Evolutionary conservation across 2,113 vertebrate genomes (phyloP).

Genomic region (Poeciliopsis retropinna): DNA sequence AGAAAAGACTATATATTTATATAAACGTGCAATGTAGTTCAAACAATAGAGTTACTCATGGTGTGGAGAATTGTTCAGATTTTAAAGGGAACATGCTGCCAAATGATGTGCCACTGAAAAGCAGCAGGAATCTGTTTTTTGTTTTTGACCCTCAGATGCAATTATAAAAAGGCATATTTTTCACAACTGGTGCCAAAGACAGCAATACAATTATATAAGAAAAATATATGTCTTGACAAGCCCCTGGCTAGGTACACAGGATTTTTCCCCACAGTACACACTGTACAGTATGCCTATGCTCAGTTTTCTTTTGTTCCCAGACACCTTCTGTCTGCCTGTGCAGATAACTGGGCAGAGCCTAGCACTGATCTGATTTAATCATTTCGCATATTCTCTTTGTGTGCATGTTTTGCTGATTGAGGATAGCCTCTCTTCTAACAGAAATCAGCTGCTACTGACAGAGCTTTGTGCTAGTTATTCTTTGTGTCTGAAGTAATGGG

Average conservation of each 20-base stretch:
- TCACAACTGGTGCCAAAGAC: neutral
- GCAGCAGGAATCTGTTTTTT: neutral
- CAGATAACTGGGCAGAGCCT: constrained; percentile 38
- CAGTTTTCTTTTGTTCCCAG: constrained; percentile 69
- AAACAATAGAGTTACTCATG: constrained; percentile 60
- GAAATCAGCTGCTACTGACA: neutral
- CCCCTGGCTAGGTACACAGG: constrained; percentile 30
- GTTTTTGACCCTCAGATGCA: neutral
- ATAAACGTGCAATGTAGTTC: constrained; percentile 27
- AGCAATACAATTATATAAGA: constrained; percentile 33
- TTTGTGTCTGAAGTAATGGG: constrained; percentile 24
- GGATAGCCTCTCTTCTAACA: neutral
- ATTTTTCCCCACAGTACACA: constrained; percentile 21
- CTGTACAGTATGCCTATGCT: constrained; percentile 36
- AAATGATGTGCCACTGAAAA: neutral
- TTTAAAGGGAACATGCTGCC: constrained; percentile 16
- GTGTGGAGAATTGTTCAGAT: constrained; percentile 25
- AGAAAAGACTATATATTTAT: constrained; percentile 22
- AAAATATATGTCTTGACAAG: constrained; percentile 55
- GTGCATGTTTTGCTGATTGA: neutral
- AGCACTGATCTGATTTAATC: constrained; percentile 20
- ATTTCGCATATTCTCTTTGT: constrained; percentile 9
- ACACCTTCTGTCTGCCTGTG: constrained; percentile 43
- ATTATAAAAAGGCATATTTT: neutral
- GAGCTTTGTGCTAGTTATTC: neutral